Evolutionary conservation across 1,140 invertebrate species (phyloP).

Genomic region (Ceratina calcarata): DNA sequence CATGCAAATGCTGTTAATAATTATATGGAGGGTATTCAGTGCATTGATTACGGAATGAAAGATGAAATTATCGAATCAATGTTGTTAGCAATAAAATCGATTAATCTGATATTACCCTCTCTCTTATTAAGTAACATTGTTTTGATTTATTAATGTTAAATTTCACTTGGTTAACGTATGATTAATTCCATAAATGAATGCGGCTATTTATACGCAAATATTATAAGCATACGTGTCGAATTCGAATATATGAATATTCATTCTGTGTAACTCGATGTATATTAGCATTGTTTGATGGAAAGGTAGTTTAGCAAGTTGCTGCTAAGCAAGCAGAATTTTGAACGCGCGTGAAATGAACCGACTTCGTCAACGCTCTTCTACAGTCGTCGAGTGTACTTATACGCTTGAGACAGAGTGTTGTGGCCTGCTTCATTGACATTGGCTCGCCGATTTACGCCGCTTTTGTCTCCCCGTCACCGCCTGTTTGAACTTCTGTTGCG

Average conservation of each 20-base stretch:
- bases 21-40: neutral
- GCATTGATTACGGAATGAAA: neutral
- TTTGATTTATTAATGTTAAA: no score
- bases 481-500: slow-evolving; percentile 8
- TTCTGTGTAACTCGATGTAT: neutral
- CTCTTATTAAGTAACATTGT: no score
- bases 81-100: neutral
- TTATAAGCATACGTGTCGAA: no score
- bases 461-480: slow-evolving; percentile 18
- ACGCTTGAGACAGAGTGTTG: slow-evolving; percentile 65
- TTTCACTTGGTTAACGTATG: no score
- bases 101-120: no score
- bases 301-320: neutral
- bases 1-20: neutral
- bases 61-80: neutral
- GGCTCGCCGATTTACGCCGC: slow-evolving; percentile 55
- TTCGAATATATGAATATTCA: neutral
- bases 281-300: neutral
- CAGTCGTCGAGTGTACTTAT: slow-evolving; percentile 49
- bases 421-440: slow-evolving; percentile 60
- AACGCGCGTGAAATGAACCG: slow-evolving; percentile 11
- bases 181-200: no score
- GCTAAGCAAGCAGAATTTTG: neutral
- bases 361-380: slow-evolving; percentile 1
- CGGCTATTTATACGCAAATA: no score